Conservation (phyloP, 1,140 invertebrate genomes). For the Drosophila varians region DNA sequence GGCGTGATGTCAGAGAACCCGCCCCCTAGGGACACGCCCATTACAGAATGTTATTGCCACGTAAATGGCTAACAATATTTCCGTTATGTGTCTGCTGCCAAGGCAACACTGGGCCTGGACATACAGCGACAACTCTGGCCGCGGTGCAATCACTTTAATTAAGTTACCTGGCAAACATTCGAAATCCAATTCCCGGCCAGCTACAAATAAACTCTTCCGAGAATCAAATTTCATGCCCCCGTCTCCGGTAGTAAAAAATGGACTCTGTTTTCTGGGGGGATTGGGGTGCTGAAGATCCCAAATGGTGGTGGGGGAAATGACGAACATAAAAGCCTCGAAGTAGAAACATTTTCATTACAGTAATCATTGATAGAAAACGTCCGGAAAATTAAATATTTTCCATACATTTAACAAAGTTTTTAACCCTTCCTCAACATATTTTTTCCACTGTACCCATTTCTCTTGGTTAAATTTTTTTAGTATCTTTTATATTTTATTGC, state of each 20-base stretch:
- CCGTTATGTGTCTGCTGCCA: conserved; percentile 29
- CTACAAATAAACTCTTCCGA: conserved; percentile 75
- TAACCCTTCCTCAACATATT: too few species aligned
- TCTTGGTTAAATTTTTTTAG: conserved; percentile 23
- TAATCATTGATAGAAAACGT: conserved; percentile 1
- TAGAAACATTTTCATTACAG: conserved; percentile 13
- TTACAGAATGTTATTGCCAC: conserved; percentile 69
- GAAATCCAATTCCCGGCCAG: conserved; percentile 45
- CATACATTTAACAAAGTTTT: too few species aligned
- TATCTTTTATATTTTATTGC: conserved; percentile 40
- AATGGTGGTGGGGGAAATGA: conserved; percentile 26
- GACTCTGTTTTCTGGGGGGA: conserved; percentile 27
- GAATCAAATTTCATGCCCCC: conserved; percentile 76
- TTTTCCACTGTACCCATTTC: conserved; percentile 56
- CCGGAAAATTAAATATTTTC: too few species aligned
- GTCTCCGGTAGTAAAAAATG: conserved; percentile 32
- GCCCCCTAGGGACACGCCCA: conserved; percentile 30
- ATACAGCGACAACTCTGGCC: conserved; percentile 1
- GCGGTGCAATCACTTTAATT: conserved; percentile 47
- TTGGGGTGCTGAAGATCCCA: not conserved
- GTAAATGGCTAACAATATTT: conserved; percentile 33
- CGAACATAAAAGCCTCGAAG: conserved; percentile 30
- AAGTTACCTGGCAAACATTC: conserved; percentile 36
- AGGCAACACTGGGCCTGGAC: conserved; percentile 42
- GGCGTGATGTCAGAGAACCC: not conserved